phyloP scores from a whole-genome alignment of 2,888 invertebrate species.

The Euplagia quadripunctaria region DNA sequence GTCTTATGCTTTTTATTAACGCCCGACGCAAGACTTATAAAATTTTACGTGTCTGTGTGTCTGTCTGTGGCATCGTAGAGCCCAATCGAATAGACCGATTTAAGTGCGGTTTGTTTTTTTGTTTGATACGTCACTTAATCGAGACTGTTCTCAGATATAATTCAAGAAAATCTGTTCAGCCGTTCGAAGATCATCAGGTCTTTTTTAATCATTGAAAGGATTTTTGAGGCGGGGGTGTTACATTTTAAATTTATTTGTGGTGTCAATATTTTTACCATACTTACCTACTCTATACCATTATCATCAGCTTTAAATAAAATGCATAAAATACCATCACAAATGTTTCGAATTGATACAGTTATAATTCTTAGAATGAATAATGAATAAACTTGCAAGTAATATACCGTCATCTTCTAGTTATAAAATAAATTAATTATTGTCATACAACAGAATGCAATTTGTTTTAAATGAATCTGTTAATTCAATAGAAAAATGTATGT shows the following conservation, averaged over 20 bases:
- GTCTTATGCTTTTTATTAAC: background rate
- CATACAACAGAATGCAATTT: background rate
- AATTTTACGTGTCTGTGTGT: too few species aligned
- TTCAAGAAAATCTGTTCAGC: too few species aligned
- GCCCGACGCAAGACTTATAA: too few species aligned
- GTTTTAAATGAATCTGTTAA: background rate
- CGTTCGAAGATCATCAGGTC: too few species aligned
- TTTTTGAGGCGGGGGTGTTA: too few species aligned
- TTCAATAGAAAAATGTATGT: background rate
- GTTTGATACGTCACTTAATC: too few species aligned
- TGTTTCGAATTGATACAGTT: background rate
- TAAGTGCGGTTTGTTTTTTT: too few species aligned
- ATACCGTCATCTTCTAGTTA: background rate
- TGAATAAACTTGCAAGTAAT: background rate
- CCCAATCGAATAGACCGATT: too few species aligned
- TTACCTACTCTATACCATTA: background rate
- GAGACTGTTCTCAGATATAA: too few species aligned
- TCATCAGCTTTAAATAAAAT: background rate
- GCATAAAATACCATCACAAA: background rate
- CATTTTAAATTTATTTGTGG: too few species aligned
- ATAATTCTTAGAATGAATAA: background rate
- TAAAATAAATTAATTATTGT: background rate
- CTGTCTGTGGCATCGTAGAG: too few species aligned
- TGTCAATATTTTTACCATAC: background rate
- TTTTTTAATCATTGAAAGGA: too few species aligned